Conservation (phyloP, 2,888 invertebrate species). For the Ormyrus thymus region DNA sequence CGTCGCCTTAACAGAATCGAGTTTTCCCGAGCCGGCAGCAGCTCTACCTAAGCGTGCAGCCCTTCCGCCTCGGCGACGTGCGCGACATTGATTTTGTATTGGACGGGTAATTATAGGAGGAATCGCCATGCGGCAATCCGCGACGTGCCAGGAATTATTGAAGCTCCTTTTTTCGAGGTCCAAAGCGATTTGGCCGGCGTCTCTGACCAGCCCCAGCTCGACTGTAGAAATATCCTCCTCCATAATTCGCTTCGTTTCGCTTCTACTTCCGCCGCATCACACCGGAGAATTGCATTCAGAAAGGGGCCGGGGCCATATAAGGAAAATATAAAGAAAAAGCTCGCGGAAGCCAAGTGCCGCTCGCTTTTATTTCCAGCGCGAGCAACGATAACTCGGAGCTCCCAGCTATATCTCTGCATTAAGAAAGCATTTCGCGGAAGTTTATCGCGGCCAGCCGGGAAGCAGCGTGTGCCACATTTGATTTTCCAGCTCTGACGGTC, state of each 20-base stretch:
- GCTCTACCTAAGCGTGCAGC: background rate
- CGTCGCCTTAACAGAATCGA: constrained; percentile 38
- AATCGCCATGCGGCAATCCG: constrained; percentile 59
- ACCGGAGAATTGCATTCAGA: constrained; percentile 4
- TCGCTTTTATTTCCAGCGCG: background rate
- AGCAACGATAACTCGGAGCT: constrained; percentile 1
- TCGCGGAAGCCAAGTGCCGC: background rate
- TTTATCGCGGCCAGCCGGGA: constrained; percentile 1
- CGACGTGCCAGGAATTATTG: constrained; percentile 66
- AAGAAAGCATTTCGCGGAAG: constrained; percentile 2
- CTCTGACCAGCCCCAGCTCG: background rate
- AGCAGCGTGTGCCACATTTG: constrained; percentile 1
- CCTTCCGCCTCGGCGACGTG: background rate
- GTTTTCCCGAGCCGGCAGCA: constrained; percentile 27
- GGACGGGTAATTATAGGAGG: constrained; percentile 68
- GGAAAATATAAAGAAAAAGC: constrained; percentile 17
- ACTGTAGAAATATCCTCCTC: background rate
- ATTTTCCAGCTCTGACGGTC: background rate
- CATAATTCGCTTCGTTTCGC: background rate
- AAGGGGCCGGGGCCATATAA: background rate
- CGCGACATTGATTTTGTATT: constrained; percentile 68
- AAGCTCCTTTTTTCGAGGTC: constrained; percentile 2
- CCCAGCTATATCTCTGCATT: background rate
- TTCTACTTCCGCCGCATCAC: constrained; percentile 2
- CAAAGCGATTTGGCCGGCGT: background rate